phyloP scores from a whole-genome alignment of 2,797 vertebrate genomes.

The Acrossocheilus wenchowensis region DNA sequence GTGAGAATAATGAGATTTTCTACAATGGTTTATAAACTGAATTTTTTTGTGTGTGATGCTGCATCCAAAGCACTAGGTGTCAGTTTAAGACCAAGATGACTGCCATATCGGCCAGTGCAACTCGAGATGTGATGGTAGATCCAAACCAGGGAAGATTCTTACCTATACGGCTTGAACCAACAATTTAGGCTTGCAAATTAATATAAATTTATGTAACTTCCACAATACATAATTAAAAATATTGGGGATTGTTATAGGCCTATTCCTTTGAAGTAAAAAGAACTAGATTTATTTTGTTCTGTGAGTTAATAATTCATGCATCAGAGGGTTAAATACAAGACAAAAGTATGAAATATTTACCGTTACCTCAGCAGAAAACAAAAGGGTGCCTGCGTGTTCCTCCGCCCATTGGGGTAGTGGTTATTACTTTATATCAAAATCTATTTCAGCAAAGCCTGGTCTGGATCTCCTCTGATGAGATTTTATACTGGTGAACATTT shows the following conservation, averaged over 20 bases:
- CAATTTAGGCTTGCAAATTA: background rate
- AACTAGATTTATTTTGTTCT: background rate
- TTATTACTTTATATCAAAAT: background rate
- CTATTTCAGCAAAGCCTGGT: background rate
- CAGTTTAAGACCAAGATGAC: background rate
- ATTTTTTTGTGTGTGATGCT: background rate
- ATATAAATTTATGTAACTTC: too few relatives aligned
- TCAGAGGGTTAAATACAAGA: background rate
- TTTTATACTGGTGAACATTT: background rate
- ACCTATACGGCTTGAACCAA: background rate
- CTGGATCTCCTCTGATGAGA: background rate
- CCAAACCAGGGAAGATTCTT: background rate
- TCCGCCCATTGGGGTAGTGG: background rate
- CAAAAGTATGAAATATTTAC: conserved; percentile 17
- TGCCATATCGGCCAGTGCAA: background rate
- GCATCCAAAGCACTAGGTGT: background rate
- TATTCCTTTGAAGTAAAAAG: background rate
- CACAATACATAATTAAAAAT: background rate
- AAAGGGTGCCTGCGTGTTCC: background rate
- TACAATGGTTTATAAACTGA: background rate
- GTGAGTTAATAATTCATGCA: background rate
- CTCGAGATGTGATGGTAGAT: background rate
- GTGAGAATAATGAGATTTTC: background rate
- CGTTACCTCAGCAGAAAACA: background rate
- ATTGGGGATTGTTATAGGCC: background rate